Conservation (phyloP, 1,140 invertebrate genomes). For the Dinoponera quadriceps region DNA sequence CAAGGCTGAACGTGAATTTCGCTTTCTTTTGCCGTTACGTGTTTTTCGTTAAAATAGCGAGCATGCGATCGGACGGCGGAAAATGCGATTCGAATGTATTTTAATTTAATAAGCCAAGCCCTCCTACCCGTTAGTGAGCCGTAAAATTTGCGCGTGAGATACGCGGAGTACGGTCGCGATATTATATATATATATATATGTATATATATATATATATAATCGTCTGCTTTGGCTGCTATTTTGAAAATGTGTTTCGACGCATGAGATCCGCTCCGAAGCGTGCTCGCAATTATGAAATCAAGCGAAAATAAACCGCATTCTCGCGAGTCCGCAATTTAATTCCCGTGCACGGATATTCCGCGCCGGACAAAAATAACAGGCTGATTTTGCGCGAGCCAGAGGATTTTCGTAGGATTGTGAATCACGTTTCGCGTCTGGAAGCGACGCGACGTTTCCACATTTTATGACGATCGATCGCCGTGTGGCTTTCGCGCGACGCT, state of each 20-base stretch:
- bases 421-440: conserved; percentile 65
- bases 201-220: neutral
- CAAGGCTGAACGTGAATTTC: conserved; percentile 2
- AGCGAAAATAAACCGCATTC: conserved; percentile 46
- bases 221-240: neutral
- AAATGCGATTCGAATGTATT: neutral
- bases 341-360: neutral
- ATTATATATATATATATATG: neutral
- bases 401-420: conserved; percentile 62
- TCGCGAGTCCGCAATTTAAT: conserved; percentile 19
- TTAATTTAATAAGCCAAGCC: conserved; percentile 14
- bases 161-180: neutral
- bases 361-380: conserved; percentile 51
- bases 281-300: conserved; percentile 44
- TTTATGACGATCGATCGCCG: conserved; percentile 70
- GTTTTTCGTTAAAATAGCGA: neutral
- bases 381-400: conserved; percentile 51
- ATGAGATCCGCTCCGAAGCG: neutral
- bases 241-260: neutral
- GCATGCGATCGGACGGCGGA: neutral
- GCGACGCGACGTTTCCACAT: conserved; percentile 70
- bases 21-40: neutral
- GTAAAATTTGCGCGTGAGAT: neutral
- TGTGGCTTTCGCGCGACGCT: conserved; percentile 1
- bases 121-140: too few species aligned